Evolutionary conservation across 1,140 invertebrate genomes (phyloP), one percentile per base, ranked within the genome.

Genomic region (Aphis craccivora): DNA sequence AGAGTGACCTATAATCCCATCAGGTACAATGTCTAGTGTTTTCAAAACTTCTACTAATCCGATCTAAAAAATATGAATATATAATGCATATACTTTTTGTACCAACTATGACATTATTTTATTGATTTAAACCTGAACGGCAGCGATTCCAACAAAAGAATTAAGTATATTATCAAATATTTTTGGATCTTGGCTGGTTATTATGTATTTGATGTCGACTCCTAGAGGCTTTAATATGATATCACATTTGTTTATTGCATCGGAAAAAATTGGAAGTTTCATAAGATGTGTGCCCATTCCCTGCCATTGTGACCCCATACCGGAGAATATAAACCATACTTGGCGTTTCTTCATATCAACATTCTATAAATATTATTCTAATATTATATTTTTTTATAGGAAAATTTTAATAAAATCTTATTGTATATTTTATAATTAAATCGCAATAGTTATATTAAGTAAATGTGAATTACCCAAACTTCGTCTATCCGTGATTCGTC

Each of bases 91-190:
- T 84, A 23, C 9, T 23, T 40, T 22, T 8, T 84, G 23, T 25
- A 0, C 22, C 7, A 20, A 20, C 6, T 84, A 22, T 7, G 35
- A 4, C 18, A 81, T 81, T 81, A 37, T 37, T 8, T 30, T 45
- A 11, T 55, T 22, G 7, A 22, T 40, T 14, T 67, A 35, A n/a
- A 97, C 97, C 96, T 98, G 98, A 93, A 99, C 97, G 25, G 98
- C 97, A 91, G 97, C 96, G 94, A 97, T 98, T 53, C 96, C 96
- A 81, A 98, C 96, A 95, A 98, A 97, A 4, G 96, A 96, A 94
- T 97, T 95, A 14, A 97, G 94, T 40, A 96, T 96, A 94, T 96
- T 96, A 35, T 97, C 96, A 94, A 96, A 96, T 0, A 95, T 96
- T n/a, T 95, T 95, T 22, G 96, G 95, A 94, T 97, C 95, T 5